A percentile compares a stretch with the other conserved stretches of the same genome.
phyloP scores from a whole-genome alignment of 2,888 invertebrate genomes.

The Parascotia fuliginaria region DNA sequence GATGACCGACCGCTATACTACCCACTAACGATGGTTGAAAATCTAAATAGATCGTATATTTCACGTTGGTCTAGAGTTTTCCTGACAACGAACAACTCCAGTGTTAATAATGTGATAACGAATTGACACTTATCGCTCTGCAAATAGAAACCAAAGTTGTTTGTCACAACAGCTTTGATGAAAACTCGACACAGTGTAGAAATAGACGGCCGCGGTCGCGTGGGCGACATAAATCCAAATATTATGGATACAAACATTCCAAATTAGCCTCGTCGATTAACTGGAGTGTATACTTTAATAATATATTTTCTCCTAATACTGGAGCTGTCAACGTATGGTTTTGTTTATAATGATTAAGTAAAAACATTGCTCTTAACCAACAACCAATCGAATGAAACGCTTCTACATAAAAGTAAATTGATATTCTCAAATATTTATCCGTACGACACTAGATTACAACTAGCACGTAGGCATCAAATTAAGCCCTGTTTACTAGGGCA shows the following conservation, averaged over 20 bases:
- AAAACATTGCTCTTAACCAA: slow-evolving; percentile 38
- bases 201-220: slow-evolving; percentile 67
- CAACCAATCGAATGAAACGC: slow-evolving; percentile 45
- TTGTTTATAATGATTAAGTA: slow-evolving; percentile 39
- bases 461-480: slow-evolving; percentile 32
- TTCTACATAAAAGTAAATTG: slow-evolving; percentile 45
- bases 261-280: slow-evolving; percentile 55
- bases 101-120: slow-evolving; percentile 11
- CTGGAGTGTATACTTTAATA: slow-evolving; percentile 37
- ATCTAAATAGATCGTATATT: slow-evolving; percentile 46
- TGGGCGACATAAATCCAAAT: slow-evolving; percentile 71
- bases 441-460: slow-evolving; percentile 45
- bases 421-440: slow-evolving; percentile 53
- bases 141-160: slow-evolving; percentile 40
- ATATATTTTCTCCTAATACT: slow-evolving; percentile 36
- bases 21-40: slow-evolving; percentile 40
- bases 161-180: slow-evolving; percentile 18
- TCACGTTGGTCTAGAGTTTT: slow-evolving; percentile 38
- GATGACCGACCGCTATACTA: slow-evolving; percentile 21
- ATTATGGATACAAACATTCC: slow-evolving; percentile 69
- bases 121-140: slow-evolving; percentile 26
- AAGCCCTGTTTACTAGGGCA: slow-evolving; percentile 31
- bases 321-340: slow-evolving; percentile 36
- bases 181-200: slow-evolving; percentile 47
- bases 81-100: slow-evolving; percentile 40